Evolutionary conservation across 2,113 vertebrate genomes (phyloP).

Genomic region (Pagrus major): DNA sequence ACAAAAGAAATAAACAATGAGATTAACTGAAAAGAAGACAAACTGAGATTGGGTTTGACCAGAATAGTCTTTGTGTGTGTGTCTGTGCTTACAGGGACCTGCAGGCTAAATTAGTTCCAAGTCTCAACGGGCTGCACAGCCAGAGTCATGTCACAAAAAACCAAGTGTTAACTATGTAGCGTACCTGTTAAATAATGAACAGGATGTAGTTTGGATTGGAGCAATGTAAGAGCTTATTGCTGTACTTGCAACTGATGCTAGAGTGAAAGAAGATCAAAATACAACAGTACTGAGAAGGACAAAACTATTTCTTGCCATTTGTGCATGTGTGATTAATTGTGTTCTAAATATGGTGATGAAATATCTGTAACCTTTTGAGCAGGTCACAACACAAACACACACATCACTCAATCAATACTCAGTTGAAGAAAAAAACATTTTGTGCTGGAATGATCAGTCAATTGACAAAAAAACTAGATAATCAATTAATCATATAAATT

Average conservation of each 20-base stretch:
- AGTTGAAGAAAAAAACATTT: not conserved
- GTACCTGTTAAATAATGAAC: constrained; percentile 1
- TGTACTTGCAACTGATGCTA: not conserved
- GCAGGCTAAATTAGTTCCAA: constrained; percentile 41
- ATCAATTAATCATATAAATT: no score
- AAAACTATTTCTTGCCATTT: no score
- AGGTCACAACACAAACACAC: no score
- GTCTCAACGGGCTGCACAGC: constrained; percentile 7
- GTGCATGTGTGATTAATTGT: not conserved
- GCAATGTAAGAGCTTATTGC: not conserved
- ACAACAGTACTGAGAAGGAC: not conserved
- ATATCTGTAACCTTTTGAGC: not conserved
- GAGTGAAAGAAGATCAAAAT: not conserved
- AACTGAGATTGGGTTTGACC: not conserved
- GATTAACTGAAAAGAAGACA: not conserved
- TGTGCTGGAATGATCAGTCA: not conserved
- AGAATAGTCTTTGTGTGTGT: not conserved
- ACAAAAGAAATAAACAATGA: constrained; percentile 6
- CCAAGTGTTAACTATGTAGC: not conserved
- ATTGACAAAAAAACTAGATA: not conserved
- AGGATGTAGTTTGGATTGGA: not conserved
- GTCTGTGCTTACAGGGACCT: not conserved
- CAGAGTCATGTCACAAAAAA: constrained; percentile 23
- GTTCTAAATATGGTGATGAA: not conserved
- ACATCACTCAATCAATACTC: no score